phyloP scores from a whole-genome alignment of 2,888 invertebrate species.

The Drosophila birchii region DNA sequence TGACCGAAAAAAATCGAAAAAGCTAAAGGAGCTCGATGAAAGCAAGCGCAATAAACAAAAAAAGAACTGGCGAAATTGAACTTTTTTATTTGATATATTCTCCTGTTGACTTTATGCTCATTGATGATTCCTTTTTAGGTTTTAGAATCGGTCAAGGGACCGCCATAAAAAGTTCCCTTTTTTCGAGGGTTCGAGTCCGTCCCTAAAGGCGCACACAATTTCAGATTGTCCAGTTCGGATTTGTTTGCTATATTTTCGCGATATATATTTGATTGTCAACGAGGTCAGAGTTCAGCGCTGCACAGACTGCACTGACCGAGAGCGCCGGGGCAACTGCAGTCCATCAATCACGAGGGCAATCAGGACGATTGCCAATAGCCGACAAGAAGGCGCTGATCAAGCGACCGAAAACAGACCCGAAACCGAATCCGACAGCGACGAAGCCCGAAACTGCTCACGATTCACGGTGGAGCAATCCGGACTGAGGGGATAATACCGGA shows the following conservation, averaged over 20 bases:
- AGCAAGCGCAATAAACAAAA: slow-evolving; percentile 53
- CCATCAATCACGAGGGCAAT: slow-evolving; percentile 62
- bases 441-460: slow-evolving; percentile 33
- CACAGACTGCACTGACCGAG: slow-evolving; percentile 57
- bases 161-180: slow-evolving; percentile 66
- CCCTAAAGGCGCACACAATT: slow-evolving; percentile 56
- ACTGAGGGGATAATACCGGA: slow-evolving; percentile 4
- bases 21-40: slow-evolving; percentile 29
- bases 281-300: slow-evolving; percentile 31
- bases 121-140: slow-evolving; percentile 28
- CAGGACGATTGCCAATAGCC: slow-evolving; percentile 57
- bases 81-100: slow-evolving; percentile 52
- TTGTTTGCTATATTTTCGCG: not conserved
- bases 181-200: slow-evolving; percentile 42
- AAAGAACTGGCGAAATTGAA: slow-evolving; percentile 70
- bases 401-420: slow-evolving; percentile 18
- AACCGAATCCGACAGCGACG: slow-evolving; percentile 39
- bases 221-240: slow-evolving; percentile 45
- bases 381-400: slow-evolving; percentile 61
- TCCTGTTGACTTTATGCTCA: slow-evolving; percentile 31
- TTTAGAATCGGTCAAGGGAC: slow-evolving; percentile 58
- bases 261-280: not conserved
- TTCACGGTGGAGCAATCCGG: slow-evolving; percentile 15
- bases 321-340: slow-evolving; percentile 62
- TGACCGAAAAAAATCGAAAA: slow-evolving; percentile 19